A percentile compares a stretch with the other conserved stretches of the same genome.
These are phyloP conservation scores for Melanotaenia parkinsoni DNA, from an alignment of 2,797 vertebrate species.

Conservation along the genomic window DNA sequence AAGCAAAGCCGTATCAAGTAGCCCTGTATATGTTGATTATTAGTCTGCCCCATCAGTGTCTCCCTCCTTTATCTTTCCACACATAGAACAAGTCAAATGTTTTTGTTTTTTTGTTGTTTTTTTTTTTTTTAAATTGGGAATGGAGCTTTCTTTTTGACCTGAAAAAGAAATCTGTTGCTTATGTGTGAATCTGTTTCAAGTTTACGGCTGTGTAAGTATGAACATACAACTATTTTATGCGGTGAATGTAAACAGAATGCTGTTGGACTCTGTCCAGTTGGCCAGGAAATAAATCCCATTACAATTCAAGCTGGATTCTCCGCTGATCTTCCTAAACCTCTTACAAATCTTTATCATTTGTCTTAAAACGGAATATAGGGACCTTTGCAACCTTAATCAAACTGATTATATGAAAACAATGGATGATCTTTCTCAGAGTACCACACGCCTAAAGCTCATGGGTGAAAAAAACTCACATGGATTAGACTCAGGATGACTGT, in stretches of 20 bases:
- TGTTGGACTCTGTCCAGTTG: conserved; percentile 60
- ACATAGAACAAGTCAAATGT: conserved; percentile 1
- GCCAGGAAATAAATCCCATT: conserved; percentile 68
- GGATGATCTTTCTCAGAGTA: neutral
- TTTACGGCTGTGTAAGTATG: conserved; percentile 17
- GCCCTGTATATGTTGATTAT: conserved; percentile 5
- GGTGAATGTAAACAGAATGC: conserved; percentile 44
- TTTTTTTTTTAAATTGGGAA: neutral
- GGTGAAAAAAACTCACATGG: conserved; percentile 2
- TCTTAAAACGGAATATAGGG: conserved; percentile 41
- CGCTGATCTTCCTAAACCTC: conserved; percentile 68
- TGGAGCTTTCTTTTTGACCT: conserved; percentile 4
- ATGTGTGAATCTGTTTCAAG: neutral
- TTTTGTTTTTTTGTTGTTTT: neutral
- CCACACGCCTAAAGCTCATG: neutral
- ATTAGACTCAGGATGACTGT: conserved; percentile 19
- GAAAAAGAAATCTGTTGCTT: neutral
- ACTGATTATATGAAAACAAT: conserved; percentile 27
- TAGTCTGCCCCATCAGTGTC: neutral
- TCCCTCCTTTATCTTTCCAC: neutral
- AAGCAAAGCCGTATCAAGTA: conserved; percentile 8
- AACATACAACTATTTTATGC: conserved; percentile 39
- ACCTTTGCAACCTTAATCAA: conserved; percentile 16
- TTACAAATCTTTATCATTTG: conserved; percentile 62
- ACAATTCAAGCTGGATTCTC: conserved; percentile 63